Conservation (phyloP, 2,888 invertebrate genomes). For the Spatulosminthurus flaviceps region DNA sequence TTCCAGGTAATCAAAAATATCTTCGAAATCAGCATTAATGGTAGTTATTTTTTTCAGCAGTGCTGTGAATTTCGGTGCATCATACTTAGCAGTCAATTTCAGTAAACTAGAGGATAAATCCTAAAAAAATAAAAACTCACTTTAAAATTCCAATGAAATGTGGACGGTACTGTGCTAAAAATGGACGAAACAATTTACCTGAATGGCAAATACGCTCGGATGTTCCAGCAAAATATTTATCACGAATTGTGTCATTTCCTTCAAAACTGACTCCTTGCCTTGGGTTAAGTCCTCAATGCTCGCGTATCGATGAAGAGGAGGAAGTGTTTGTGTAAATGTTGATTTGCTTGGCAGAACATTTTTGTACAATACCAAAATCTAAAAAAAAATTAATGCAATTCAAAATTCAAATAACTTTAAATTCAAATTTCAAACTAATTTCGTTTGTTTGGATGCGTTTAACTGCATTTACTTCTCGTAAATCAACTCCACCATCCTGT, state of each 20-base stretch:
- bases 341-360: constrained; percentile 66
- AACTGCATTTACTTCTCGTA: constrained; percentile 64
- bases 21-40: constrained; percentile 65
- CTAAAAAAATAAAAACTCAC: constrained; percentile 47
- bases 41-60: constrained; percentile 51
- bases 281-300: constrained; percentile 66
- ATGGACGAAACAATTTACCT: neutral
- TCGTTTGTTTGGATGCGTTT: too few relatives aligned
- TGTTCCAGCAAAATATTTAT: constrained; percentile 35
- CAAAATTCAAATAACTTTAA: neutral
- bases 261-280: neutral
- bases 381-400: constrained; percentile 50
- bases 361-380: constrained; percentile 69
- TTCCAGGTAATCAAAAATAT: constrained; percentile 67
- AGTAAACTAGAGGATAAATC: constrained; percentile 60
- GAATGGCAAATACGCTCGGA: neutral
- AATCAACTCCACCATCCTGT: constrained; percentile 66
- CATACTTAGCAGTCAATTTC: constrained; percentile 59
- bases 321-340: constrained; percentile 67
- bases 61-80: constrained; percentile 53
- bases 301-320: constrained; percentile 68
- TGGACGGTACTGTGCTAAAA: too few relatives aligned
- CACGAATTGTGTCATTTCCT: constrained; percentile 32
- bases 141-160: neutral
- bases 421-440: neutral